Conservation (phyloP, 2,113 vertebrate species). For the Melanerpes aurifrons region DNA sequence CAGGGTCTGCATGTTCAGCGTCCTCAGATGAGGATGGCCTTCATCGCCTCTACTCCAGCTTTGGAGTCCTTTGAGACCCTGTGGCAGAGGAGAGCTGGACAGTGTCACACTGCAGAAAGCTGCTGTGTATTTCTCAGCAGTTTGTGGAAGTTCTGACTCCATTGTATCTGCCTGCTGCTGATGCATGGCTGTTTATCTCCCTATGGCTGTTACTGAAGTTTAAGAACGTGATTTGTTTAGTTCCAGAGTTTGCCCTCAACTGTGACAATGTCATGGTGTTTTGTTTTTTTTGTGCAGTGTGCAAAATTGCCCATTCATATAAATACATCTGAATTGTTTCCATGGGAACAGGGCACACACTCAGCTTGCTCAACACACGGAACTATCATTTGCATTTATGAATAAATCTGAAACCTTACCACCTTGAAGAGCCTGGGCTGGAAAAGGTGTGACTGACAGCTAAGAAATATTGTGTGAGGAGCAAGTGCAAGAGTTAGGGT, state of each 20-base stretch:
- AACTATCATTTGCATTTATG: not conserved
- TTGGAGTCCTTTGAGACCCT: not conserved
- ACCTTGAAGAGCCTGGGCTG: not conserved
- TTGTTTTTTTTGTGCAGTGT: not conserved
- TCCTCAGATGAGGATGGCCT: not conserved
- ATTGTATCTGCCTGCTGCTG: not conserved
- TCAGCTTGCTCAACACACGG: not conserved
- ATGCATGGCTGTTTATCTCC: not conserved
- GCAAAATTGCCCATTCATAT: conserved; percentile 14
- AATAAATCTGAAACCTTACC: conserved; percentile 7
- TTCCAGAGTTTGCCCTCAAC: not conserved
- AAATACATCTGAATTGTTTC: conserved; percentile 34
- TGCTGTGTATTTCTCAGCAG: not conserved
- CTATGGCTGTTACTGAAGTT: not conserved
- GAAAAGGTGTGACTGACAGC: not conserved
- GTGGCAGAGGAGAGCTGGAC: not conserved
- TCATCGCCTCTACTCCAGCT: not conserved
- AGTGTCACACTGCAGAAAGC: accelerated
- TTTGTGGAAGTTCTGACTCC: not conserved
- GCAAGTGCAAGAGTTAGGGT: not conserved
- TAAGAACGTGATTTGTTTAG: not conserved
- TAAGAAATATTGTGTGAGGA: not conserved
- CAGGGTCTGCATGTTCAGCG: not conserved
- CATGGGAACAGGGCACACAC: not conserved
- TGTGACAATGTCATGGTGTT: not conserved